Base-by-base conservation (phyloP, 2,113 vertebrate species). In the Festucalex cinctus region DNA sequence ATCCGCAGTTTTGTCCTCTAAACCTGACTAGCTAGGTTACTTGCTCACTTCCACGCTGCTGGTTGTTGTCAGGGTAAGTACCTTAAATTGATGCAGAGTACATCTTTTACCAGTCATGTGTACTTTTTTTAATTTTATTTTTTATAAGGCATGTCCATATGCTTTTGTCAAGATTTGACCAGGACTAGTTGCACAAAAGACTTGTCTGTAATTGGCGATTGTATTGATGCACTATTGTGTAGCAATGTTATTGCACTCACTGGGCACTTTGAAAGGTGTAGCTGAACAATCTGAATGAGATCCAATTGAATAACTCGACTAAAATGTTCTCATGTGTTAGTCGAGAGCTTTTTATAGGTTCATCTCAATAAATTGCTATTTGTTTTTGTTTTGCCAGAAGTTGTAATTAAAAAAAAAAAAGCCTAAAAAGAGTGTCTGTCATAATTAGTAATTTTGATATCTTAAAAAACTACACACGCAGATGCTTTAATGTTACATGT, bases 61-160 rank as follows among this genome's bases (percentile, higher is more conserved):
- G 74, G 35, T 77, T 80, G 81, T 83, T 83, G 73, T 77, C 63
- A 66, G 78, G 90, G 88, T 91, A 89, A 91, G 90, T 90, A 90
- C 77, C 36, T 43, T 65, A 56, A 51, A 46, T 77, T n/a, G 65
- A 83, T 61, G 68, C 82, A 74, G 67, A 85, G 68, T 80, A 68
- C 72, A 78, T 66, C 28, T 67, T 73, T 63, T 3, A 62, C 10
- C 62, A 76, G 77, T 69, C 66, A 16, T 66, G 24, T 83, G 68
- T 85, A 32, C 74, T 80, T 57, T 43, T 7, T 61, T 51, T 77
- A n/a, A n/a, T n/a, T n/a, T n/a, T n/a, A n/a, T n/a, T n/a, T n/a
- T n/a, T n/a, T n/a, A n/a, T 39, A 82, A 75, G 75, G 83, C 84
- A 89, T 90, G 85, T 73, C 63, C 35, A 43, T 83, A 62, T 86